Percentiles rank a stretch among this genome's conserved stretches.
phyloP scores from a whole-genome alignment of 2,797 vertebrate genomes.

The Tympanoctomys barrerae region DNA sequence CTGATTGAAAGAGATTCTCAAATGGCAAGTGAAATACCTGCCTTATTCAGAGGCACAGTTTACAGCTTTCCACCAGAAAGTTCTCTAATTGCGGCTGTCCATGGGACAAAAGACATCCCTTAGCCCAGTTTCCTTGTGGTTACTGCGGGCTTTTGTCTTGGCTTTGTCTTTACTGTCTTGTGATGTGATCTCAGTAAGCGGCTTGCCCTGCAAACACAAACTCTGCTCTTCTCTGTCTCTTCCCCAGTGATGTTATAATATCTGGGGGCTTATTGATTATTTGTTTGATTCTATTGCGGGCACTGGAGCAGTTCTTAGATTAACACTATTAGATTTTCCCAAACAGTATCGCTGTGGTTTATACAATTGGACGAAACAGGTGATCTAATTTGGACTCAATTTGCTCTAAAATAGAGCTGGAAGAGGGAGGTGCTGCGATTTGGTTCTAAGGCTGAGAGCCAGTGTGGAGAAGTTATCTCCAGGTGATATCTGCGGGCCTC shows the following conservation, averaged over 20 bases:
- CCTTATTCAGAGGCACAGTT: not conserved
- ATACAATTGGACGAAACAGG: slow-evolving; percentile 74
- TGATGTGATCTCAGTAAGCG: slow-evolving; percentile 39
- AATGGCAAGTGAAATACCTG: not conserved
- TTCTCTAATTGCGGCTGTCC: not conserved
- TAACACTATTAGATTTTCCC: slow-evolving; percentile 79
- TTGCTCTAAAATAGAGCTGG: slow-evolving; percentile 73
- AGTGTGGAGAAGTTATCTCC: slow-evolving; percentile 58
- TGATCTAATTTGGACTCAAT: slow-evolving; percentile 81
- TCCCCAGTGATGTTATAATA: slow-evolving; percentile 65
- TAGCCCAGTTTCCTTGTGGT: too few species aligned
- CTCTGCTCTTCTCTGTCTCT: not conserved
- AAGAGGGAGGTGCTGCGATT: slow-evolving; percentile 62
- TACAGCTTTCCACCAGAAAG: not conserved
- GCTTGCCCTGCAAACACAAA: not conserved
- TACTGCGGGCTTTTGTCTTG: not conserved
- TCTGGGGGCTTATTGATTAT: slow-evolving; percentile 80
- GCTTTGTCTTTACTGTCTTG: not conserved
- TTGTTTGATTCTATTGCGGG: slow-evolving; percentile 82
- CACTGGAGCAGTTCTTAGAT: slow-evolving; percentile 78
- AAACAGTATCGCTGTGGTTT: slow-evolving; percentile 76
- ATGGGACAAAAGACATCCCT: not conserved
- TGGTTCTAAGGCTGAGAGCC: slow-evolving; percentile 71
- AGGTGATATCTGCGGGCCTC: slow-evolving; percentile 76
- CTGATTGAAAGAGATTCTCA: not conserved